A percentile compares a stretch with the other conserved stretches of the same genome.
Evolutionary conservation across 2,797 vertebrate genomes (phyloP).

Genomic region (Meda fulgida): DNA sequence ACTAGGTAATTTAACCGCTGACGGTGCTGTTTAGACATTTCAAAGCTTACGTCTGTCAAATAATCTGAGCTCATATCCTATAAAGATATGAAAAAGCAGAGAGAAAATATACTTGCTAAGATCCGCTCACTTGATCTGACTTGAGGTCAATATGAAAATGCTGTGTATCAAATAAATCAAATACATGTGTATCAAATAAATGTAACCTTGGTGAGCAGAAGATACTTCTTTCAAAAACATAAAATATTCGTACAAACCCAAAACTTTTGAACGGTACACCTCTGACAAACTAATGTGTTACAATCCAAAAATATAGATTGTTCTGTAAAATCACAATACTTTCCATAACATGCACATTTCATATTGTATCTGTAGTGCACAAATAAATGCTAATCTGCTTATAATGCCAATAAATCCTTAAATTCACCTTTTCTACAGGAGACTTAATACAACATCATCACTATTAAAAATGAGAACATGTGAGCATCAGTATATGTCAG

Average conservation of each 20-base stretch:
- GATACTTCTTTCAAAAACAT: neutral
- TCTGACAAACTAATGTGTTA: neutral
- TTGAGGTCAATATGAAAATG: neutral
- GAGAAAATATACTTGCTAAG: neutral
- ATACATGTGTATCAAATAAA: neutral
- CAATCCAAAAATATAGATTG: neutral
- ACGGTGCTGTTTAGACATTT: slow-evolving; percentile 9
- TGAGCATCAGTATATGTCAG: neutral
- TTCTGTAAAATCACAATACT: neutral
- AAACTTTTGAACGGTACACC: neutral
- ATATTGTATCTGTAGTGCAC: neutral
- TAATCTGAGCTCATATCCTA: neutral
- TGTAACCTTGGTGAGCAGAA: neutral
- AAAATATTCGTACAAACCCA: neutral
- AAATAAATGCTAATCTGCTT: neutral
- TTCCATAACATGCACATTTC: neutral
- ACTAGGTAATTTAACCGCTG: neutral
- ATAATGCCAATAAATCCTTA: neutral
- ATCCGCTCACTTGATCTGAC: neutral
- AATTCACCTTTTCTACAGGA: neutral
- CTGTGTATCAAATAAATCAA: neutral
- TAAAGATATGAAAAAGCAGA: neutral
- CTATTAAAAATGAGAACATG: neutral
- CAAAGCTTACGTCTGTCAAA: neutral
- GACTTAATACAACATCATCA: neutral